These are phyloP conservation scores for Alfaro cultratus DNA, from an alignment of 2,797 vertebrate genomes.

Conservation along the genomic window DNA sequence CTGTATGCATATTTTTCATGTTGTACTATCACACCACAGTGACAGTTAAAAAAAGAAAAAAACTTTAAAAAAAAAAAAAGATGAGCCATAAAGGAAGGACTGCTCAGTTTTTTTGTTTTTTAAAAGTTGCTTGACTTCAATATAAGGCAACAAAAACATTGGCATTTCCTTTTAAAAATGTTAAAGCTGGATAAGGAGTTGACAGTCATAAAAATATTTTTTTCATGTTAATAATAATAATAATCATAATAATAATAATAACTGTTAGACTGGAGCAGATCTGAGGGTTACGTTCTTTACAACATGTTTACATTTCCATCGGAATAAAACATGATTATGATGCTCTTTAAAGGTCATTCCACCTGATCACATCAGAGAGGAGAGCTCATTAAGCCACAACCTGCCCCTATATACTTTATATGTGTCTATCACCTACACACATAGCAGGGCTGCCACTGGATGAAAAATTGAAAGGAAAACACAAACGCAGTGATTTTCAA, in stretches of 20 bases:
- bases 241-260: not conserved
- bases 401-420: not conserved
- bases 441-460: not conserved
- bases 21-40: too few species aligned
- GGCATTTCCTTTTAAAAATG: not conserved
- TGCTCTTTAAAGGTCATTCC: slow-evolving; percentile 1
- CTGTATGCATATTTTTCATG: too few species aligned
- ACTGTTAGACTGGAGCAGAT: not conserved
- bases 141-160: not conserved
- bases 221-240: not conserved
- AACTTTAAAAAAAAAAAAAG: too few species aligned
- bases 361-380: not conserved
- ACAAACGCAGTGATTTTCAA: not conserved
- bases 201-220: not conserved
- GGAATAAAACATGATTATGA: not conserved
- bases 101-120: too few species aligned
- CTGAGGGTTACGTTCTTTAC: not conserved
- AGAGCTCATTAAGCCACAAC: not conserved
- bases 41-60: too few species aligned
- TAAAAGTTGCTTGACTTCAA: not conserved
- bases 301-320: not conserved
- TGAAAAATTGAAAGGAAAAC: not conserved
- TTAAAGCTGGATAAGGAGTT: not conserved
- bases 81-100: too few species aligned
- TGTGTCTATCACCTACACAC: not conserved